Evolutionary conservation across 1,140 invertebrate genomes (phyloP), one percentile per base, ranked within the genome.

Genomic region (Aradophagus sp.): DNA sequence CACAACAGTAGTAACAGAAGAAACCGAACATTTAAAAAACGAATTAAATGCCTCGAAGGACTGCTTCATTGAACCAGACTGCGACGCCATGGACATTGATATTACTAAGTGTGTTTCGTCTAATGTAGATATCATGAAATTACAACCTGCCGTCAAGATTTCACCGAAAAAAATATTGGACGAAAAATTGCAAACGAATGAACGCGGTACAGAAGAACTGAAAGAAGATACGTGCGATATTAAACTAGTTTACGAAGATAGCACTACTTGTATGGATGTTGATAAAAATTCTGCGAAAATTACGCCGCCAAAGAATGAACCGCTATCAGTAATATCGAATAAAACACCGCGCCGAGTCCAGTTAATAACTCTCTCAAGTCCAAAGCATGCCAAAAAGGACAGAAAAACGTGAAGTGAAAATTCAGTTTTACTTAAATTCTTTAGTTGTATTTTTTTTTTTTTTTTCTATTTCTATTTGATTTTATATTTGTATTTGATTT

Each of bases 301-400:
- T 26, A 86, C 73, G 63, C 79, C 63, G 45, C 66, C 44, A 50
- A 85, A 80, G 73, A 59, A 11, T 58, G 62, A 77, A 19, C 16
- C 73, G 14, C 75, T 76, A 15, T 27, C 59, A 11, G 7, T 66
- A 3, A 41, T 80, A 10, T 67, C 76, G n/a, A 81, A 82, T 2
- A 90, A 89, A 82, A 89, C 89, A 0, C 91, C 89, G 0, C 79
- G 91, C 20, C 81, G 92, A 68, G 91, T 93, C 1, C 86, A 89
- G 52, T 88, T 93, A 59, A 91, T 92, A 20, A 93, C 91, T 16
- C 80, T 93, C 20, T 92, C 91, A 1, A 93, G 91, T 77, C 91
- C 92, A 23, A 93, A 91, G 77, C 89, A 87, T 56, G 81, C 85
- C 67, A 91, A 89, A 79, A 90, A 90, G 11, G n/a, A 78, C 10